phyloP scores from a whole-genome alignment of 2,113 vertebrate genomes.

The Phalacrocorax carbo region DNA sequence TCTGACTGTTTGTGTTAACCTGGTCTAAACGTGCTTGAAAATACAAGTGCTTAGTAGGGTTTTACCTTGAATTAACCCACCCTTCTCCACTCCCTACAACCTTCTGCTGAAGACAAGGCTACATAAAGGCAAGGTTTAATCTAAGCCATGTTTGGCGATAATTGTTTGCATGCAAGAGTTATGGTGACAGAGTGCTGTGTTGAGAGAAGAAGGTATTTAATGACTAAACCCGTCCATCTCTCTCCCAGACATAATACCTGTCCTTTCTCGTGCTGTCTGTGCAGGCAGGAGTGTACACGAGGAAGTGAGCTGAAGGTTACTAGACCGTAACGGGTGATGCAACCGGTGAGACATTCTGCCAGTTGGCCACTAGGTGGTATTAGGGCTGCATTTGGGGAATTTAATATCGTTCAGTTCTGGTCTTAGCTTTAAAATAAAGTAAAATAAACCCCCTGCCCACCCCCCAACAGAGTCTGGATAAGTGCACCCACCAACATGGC shows the following conservation, averaged over 20 bases:
- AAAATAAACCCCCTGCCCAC: neutral
- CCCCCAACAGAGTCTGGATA: too few relatives aligned
- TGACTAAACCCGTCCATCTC: neutral
- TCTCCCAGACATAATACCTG: neutral
- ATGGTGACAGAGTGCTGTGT: neutral
- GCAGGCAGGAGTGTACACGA: neutral
- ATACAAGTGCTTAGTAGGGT: neutral
- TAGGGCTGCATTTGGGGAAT: neutral
- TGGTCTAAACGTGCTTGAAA: neutral
- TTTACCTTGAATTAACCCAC: neutral
- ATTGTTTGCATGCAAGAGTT: neutral
- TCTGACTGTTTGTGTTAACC: neutral
- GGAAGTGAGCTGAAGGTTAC: too few relatives aligned
- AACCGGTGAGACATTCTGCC: neutral
- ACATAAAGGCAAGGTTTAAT: neutral
- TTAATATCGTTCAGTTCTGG: neutral
- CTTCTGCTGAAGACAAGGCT: neutral
- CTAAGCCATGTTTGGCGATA: neutral
- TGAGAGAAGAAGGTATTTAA: neutral
- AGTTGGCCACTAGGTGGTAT: neutral
- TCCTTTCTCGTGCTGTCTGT: neutral
- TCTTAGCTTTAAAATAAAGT: neutral
- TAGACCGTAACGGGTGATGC: accelerated
- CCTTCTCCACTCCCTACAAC: neutral
- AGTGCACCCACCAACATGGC: neutral